Percentiles rank a stretch among this genome's conserved stretches.
Conservation (phyloP, 2,113 vertebrate species). For the Pseudonaja textilis region DNA sequence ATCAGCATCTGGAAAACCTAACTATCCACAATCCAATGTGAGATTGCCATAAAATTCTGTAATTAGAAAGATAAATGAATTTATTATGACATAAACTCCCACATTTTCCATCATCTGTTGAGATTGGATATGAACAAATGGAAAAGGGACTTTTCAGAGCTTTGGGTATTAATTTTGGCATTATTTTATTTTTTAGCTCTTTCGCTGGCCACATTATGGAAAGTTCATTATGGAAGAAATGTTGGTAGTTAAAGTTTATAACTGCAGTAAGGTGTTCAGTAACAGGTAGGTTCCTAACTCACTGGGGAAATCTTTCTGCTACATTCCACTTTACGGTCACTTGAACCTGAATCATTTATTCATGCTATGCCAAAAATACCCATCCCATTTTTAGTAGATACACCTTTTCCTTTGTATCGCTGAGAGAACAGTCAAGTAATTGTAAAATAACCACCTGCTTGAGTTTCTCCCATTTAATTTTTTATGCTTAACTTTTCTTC, state of each 20-base stretch:
- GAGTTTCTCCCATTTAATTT: background rate
- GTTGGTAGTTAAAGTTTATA: conserved; percentile 83
- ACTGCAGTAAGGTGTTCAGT: conserved; percentile 87
- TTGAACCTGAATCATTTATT: background rate
- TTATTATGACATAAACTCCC: background rate
- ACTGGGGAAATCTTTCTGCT: background rate
- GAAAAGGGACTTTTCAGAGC: background rate
- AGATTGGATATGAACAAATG: background rate
- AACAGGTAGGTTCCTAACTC: conserved; percentile 74
- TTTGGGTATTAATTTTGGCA: background rate
- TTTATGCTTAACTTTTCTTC: background rate
- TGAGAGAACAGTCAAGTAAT: background rate
- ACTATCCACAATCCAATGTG: background rate
- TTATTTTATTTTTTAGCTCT: conserved; percentile 70
- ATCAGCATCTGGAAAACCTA: background rate
- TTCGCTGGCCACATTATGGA: conserved; percentile 88
- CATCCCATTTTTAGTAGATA: background rate
- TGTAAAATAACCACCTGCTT: background rate
- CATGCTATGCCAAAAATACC: background rate
- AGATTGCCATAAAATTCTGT: background rate
- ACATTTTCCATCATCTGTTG: background rate
- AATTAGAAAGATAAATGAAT: background rate
- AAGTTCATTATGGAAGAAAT: conserved; percentile 75
- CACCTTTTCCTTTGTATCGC: background rate
- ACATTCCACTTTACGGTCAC: background rate